Evolutionary conservation across 1,140 invertebrate species (phyloP).

Genomic region (Apis florea): DNA sequence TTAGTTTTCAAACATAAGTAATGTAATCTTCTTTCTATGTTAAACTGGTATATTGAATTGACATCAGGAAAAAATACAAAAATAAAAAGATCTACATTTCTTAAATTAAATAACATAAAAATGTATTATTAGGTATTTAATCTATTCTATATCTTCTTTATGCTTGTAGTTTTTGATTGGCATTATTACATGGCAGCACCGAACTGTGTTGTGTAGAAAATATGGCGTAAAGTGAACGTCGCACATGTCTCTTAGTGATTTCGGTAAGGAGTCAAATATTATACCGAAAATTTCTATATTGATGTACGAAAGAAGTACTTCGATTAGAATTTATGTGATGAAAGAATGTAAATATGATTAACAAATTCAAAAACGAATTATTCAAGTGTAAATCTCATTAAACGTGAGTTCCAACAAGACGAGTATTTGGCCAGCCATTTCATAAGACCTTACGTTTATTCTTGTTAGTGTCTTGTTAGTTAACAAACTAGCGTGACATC

Average conservation of each 20-base stretch:
- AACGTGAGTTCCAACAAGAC: constrained; percentile 15
- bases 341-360: not conserved
- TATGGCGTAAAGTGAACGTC: constrained; percentile 72
- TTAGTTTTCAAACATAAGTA: no score
- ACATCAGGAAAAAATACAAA: not conserved
- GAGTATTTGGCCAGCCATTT: constrained; percentile 38
- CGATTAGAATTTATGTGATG: not conserved
- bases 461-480: constrained; percentile 13
- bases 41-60: not conserved
- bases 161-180: not conserved
- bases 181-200: constrained; percentile 5
- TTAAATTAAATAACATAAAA: not conserved
- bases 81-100: not conserved
- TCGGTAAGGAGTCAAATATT: constrained; percentile 54
- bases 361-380: not conserved
- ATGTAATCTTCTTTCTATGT: no score
- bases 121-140: no score
- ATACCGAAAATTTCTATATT: constrained; percentile 7
- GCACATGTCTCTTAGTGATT: constrained; percentile 72
- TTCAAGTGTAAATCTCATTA: not conserved
- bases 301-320: not conserved
- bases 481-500: constrained; percentile 11
- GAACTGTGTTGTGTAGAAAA: constrained; percentile 46
- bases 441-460: constrained; percentile 31
- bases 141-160: not conserved